Conservation (phyloP, 2,888 invertebrate species). For the Andrena chrysosceles region DNA sequence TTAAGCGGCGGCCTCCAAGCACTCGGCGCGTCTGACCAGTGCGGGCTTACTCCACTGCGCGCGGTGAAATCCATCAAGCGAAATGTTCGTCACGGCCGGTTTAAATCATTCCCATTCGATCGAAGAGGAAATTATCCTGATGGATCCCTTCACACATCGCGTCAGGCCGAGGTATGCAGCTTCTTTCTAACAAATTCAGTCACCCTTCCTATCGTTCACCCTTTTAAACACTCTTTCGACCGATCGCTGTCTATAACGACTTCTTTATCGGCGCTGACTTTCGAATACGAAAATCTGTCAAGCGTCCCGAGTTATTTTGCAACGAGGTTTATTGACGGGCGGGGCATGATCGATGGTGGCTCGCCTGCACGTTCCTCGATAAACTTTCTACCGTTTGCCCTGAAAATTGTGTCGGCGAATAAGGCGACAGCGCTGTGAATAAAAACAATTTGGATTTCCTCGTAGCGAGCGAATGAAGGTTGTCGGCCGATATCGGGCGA, state of each 20-base stretch:
- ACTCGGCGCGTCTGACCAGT: not conserved
- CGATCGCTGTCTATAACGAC: not conserved
- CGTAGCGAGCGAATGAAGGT: not conserved
- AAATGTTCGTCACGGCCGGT: not conserved
- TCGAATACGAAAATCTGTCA: constrained; percentile 27
- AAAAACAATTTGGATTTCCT: constrained; percentile 31
- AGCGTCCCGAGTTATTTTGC: constrained; percentile 7
- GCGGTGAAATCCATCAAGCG: not conserved
- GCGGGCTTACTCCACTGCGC: not conserved
- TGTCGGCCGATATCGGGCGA: constrained; percentile 11
- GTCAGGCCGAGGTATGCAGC: not conserved
- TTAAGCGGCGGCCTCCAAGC: not conserved
- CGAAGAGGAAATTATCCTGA: not conserved
- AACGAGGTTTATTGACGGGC: constrained; percentile 28
- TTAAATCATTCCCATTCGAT: not conserved
- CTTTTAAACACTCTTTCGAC: not conserved
- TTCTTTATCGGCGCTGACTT: not conserved
- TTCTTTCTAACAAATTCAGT: not conserved
- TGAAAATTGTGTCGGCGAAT: constrained; percentile 39
- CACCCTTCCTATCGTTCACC: not conserved
- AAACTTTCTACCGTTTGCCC: constrained; percentile 42
- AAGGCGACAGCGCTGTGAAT: constrained; percentile 8
- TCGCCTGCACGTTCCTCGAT: constrained; percentile 41
- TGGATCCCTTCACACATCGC: no score
- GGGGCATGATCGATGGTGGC: constrained; percentile 46